phyloP scores from a whole-genome alignment of 1,140 invertebrate species.

The Belonocnema kinseyi region DNA sequence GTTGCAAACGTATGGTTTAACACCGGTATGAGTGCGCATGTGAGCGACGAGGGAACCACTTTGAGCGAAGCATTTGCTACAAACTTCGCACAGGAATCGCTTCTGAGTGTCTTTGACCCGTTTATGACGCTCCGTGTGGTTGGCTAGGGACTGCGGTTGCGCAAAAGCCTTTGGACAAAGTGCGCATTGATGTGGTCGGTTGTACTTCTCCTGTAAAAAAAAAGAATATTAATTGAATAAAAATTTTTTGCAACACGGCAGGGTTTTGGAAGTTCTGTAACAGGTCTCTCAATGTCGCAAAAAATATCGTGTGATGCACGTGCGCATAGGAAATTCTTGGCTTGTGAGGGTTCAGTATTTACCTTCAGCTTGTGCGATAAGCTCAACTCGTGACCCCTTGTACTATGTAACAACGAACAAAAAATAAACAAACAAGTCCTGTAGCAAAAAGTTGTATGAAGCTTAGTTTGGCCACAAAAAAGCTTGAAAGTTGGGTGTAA shows the following conservation, averaged over 20 bases:
- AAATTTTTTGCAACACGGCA: background rate
- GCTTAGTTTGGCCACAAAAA: too few relatives aligned
- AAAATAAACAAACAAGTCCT: too few relatives aligned
- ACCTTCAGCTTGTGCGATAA: too few relatives aligned
- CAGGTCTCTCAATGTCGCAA: too few relatives aligned
- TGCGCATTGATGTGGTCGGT: slow-evolving; percentile 63
- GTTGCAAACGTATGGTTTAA: slow-evolving; percentile 71
- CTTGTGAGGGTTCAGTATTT: too few relatives aligned
- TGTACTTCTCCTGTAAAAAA: slow-evolving; percentile 60
- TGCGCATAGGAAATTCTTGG: too few relatives aligned
- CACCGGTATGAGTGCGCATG: slow-evolving; percentile 69
- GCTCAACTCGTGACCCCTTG: too few relatives aligned
- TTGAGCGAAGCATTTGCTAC: slow-evolving; percentile 70
- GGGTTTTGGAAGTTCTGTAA: too few relatives aligned
- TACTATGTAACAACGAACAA: too few relatives aligned
- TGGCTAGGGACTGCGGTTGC: slow-evolving; percentile 63
- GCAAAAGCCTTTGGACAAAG: slow-evolving; percentile 69
- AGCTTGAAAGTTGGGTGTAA: too few relatives aligned
- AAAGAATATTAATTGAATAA: slow-evolving; percentile 23
- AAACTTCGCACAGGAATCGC: slow-evolving; percentile 68
- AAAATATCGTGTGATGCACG: too few relatives aligned
- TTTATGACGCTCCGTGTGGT: slow-evolving; percentile 68
- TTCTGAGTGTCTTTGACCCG: slow-evolving; percentile 67
- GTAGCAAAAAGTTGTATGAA: too few relatives aligned
- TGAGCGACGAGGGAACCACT: slow-evolving; percentile 68